Percentiles rank a stretch among this genome's conserved stretches.
Conservation (phyloP, 2,888 invertebrate genomes). For the Anodontia alba region DNA sequence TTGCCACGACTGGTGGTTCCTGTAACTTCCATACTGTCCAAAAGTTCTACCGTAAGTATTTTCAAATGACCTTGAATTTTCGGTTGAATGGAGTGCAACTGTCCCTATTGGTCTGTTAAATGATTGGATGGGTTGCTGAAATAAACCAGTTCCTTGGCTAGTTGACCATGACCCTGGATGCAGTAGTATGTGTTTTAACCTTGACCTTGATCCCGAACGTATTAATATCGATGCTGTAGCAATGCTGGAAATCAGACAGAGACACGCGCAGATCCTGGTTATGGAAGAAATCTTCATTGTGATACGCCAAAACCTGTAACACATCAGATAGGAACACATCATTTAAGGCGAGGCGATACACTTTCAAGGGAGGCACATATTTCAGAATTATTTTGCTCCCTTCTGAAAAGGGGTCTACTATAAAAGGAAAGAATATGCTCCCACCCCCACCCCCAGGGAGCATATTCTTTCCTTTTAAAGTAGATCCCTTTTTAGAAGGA, state of each 20-base stretch:
- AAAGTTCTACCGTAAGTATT: slow-evolving; percentile 39
- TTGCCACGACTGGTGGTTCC: slow-evolving; percentile 47
- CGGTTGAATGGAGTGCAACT: slow-evolving; percentile 15
- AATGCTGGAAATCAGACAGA: background rate
- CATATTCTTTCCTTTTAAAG: too few species aligned
- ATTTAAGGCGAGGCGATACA: too few species aligned
- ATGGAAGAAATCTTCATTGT: background rate
- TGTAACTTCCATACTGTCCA: slow-evolving; percentile 58
- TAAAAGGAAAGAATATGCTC: too few species aligned
- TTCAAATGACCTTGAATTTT: background rate
- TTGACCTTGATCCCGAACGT: background rate
- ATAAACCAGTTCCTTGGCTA: background rate
- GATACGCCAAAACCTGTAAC: too few species aligned
- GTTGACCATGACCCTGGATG: background rate
- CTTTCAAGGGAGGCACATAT: too few species aligned
- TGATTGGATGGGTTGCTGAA: background rate
- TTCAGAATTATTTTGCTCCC: too few species aligned
- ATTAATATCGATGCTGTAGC: background rate
- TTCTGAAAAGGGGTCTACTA: too few species aligned
- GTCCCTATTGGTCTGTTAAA: slow-evolving; percentile 53
- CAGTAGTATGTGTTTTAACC: background rate
- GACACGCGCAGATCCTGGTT: background rate
- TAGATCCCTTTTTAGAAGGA: too few species aligned
- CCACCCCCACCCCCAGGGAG: too few species aligned
- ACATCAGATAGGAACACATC: too few species aligned